phyloP scores from a whole-genome alignment of 2,113 vertebrate genomes.

The Dendropsophus ebraccatus region DNA sequence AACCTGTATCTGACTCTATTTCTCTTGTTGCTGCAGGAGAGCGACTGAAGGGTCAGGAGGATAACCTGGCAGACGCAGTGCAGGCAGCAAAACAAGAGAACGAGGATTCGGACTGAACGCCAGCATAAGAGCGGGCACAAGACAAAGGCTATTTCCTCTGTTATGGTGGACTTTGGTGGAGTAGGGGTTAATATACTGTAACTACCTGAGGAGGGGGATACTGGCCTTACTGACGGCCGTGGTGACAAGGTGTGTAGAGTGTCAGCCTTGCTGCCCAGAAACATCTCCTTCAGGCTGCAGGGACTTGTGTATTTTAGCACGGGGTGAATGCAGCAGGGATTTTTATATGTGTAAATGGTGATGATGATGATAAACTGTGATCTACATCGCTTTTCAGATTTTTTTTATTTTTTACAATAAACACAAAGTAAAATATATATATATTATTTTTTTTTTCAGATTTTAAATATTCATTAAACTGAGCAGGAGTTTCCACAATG shows the following conservation, averaged over 20 bases:
- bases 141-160: background rate
- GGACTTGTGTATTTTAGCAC: background rate
- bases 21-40: slow-evolving; percentile 76
- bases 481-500: too few relatives aligned
- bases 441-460: too few relatives aligned
- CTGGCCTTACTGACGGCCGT: background rate
- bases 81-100: slow-evolving; percentile 73
- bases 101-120: slow-evolving; percentile 84
- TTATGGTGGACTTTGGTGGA: background rate
- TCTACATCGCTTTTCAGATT: background rate
- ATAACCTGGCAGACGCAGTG: slow-evolving; percentile 80
- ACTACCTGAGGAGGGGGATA: background rate
- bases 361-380: background rate
- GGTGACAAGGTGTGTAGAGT: background rate
- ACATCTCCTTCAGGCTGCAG: background rate
- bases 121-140: background rate
- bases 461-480: too few relatives aligned
- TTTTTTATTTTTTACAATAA: background rate
- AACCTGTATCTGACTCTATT: background rate
- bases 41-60: slow-evolving; percentile 86
- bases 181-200: background rate
- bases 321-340: background rate
- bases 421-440: background rate
- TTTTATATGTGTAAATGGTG: background rate
- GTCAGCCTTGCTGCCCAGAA: background rate